Evolutionary conservation across 2,113 vertebrate genomes (phyloP).

Genomic region (Mustelus asterias): DNA sequence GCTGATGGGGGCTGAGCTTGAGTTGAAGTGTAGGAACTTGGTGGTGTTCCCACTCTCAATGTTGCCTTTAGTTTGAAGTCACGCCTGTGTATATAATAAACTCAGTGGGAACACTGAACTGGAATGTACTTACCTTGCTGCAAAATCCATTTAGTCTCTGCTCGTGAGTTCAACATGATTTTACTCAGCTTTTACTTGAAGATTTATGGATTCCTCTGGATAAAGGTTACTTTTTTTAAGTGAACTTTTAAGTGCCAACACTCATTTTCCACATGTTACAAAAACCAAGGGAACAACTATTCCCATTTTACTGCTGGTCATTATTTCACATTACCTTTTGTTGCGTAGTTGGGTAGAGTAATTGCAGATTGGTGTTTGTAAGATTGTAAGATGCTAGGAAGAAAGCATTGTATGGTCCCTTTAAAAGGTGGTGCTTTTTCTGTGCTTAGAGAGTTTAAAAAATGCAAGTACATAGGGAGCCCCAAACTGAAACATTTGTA

Average conservation of each 20-base stretch:
- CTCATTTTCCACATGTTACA: slow-evolving; percentile 31
- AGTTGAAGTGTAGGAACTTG: not conserved
- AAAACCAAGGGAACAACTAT: slow-evolving; percentile 10
- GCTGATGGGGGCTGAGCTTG: not conserved
- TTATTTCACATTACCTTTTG: not conserved
- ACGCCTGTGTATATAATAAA: not conserved
- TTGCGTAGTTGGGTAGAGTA: too few relatives aligned
- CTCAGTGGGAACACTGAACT: not conserved
- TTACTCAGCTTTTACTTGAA: not conserved
- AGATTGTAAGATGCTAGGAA: too few relatives aligned
- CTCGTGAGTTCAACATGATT: not conserved
- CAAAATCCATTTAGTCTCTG: slow-evolving; percentile 23
- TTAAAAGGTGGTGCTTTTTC: too few relatives aligned
- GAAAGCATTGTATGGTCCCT: too few relatives aligned
- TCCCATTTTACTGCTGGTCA: not conserved
- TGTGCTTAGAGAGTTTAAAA: too few relatives aligned
- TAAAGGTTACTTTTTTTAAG: not conserved
- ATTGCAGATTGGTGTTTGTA: too few relatives aligned
- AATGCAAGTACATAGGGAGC: too few relatives aligned
- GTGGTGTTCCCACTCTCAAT: not conserved
- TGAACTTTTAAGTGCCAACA: slow-evolving; percentile 21
- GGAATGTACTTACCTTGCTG: slow-evolving; percentile 15
- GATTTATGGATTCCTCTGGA: slow-evolving; percentile 23
- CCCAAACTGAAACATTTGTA: too few relatives aligned
- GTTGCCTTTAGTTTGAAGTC: not conserved